phyloP scores from a whole-genome alignment of 2,888 invertebrate genomes.

The Caenorhabditis imperialis region DNA sequence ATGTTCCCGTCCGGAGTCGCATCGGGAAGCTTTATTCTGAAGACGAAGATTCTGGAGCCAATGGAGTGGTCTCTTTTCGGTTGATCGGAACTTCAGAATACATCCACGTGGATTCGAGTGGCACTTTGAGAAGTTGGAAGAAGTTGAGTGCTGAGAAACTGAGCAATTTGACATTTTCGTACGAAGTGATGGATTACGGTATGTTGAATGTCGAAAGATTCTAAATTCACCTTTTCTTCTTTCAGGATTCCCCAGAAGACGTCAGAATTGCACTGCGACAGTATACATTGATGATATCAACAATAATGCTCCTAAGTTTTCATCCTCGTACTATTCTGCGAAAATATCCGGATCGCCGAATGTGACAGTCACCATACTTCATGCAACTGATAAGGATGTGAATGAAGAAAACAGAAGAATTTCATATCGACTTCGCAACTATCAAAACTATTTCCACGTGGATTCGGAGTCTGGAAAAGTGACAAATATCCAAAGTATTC shows the following conservation, averaged over 20 bases:
- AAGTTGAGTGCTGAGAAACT: slow-evolving; percentile 28
- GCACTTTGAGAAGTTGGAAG: slow-evolving; percentile 9
- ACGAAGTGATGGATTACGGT: slow-evolving; percentile 20
- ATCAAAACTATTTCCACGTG: slow-evolving; percentile 15
- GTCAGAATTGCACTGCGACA: slow-evolving; percentile 2
- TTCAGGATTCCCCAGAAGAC: slow-evolving; percentile 15
- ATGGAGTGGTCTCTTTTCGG: slow-evolving; percentile 17
- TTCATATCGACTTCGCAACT: slow-evolving; percentile 31
- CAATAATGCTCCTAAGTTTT: slow-evolving; percentile 48
- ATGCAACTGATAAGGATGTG: slow-evolving; percentile 33
- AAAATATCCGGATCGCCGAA: slow-evolving; percentile 10
- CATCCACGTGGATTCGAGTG: slow-evolving; percentile 29
- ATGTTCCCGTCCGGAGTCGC: neutral
- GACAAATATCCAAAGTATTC: slow-evolving; percentile 8
- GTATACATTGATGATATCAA: slow-evolving; percentile 50
- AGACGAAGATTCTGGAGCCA: slow-evolving; percentile 19
- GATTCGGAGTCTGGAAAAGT: slow-evolving; percentile 25
- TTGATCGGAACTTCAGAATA: neutral
- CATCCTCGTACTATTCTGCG: slow-evolving; percentile 11
- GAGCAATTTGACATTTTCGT: slow-evolving; percentile 9
- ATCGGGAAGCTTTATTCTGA: slow-evolving; percentile 20
- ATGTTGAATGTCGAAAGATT: too few species aligned
- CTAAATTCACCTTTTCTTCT: neutral
- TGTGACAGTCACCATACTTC: slow-evolving; percentile 12
- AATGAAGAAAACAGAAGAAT: slow-evolving; percentile 6